Evolutionary conservation across 2,113 vertebrate species (phyloP), one percentile per base, ranked within the genome.

Genomic region (Arenaria interpres): DNA sequence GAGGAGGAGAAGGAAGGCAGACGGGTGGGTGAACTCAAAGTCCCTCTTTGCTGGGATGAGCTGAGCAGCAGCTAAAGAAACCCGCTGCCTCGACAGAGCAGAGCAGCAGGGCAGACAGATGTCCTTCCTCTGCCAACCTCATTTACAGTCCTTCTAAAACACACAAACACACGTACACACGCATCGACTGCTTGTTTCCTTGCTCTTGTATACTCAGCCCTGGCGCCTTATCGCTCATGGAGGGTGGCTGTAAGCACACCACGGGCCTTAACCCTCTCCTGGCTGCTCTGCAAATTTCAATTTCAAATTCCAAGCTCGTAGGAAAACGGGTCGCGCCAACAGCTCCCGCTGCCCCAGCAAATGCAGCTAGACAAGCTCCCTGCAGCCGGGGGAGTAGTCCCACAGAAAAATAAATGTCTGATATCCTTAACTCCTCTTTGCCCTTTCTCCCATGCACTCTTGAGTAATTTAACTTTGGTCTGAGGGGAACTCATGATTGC

Each of bases 201-300:
- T 22, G 6, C 48, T 75, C 67, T 41, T 89, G 92, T 84, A 80
- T 69, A 68, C 39, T 86, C 73, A 85, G 83, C 57, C 43, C 39
- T n/a, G 73, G 56, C 2, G 4, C 77, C 86, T 96, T 86, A 95
- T 94, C 80, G 1, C 68, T 84, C 56, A 20, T 13, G 43, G 51
- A 87, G 53, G 67, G 64, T 60, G 73, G 30, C 79, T 94, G 80
- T n/a, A 72, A 78, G 60, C 56, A 72, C 56, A 74, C 24, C n/a
- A 25, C 35, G 25, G 43, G 15, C 53, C 41, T 95, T 96, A 96
- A 94, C 83, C 22, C 68, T 89, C 53, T 94, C 76, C 73, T 57
- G 62, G 33, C 48, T 60, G 27, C 80, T 75, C 69, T 37, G 60
- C 18, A 56, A 14, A 25, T 23, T 5, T 64, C 60, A 39, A 10